Evolutionary conservation across 2,888 invertebrate species (phyloP).

Genomic region (Pyrgus malvae): DNA sequence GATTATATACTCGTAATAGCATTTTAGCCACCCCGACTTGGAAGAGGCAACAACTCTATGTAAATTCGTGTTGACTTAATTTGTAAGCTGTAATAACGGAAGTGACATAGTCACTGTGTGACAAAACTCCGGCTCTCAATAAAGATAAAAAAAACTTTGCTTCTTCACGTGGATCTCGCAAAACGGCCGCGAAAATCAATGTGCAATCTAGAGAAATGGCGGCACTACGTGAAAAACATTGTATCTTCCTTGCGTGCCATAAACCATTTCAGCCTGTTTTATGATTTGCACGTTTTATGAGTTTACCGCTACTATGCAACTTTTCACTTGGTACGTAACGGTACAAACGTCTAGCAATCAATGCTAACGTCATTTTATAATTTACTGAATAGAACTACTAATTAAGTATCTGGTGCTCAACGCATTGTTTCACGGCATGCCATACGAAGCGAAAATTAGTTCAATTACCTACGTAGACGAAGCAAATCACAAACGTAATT

Average conservation of each 20-base stretch:
- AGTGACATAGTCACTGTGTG: too few species aligned
- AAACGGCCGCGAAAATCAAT: constrained; percentile 57
- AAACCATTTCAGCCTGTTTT: constrained; percentile 58
- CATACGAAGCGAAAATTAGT: neutral
- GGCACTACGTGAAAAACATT: constrained; percentile 50
- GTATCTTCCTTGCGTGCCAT: constrained; percentile 64
- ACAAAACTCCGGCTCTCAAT: too few species aligned
- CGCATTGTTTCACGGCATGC: neutral
- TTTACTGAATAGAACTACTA: constrained; percentile 15
- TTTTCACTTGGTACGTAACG: constrained; percentile 42
- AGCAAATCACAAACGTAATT: too few species aligned
- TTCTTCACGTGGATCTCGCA: constrained; percentile 2
- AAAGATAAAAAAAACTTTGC: too few species aligned
- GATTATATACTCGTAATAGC: too few species aligned
- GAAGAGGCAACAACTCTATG: too few species aligned
- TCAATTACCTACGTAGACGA: neutral
- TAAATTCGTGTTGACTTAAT: too few species aligned
- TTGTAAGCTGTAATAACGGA: too few species aligned
- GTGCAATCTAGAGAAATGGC: constrained; percentile 66
- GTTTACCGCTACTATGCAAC: constrained; percentile 54
- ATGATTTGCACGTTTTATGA: constrained; percentile 62
- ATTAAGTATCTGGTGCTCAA: constrained; percentile 15
- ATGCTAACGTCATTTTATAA: constrained; percentile 22
- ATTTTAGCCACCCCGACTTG: too few species aligned
- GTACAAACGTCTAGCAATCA: constrained; percentile 33